Percentiles rank a stretch among this genome's conserved stretches.
Conservation (phyloP, 2,113 vertebrate species). For the Crotalus horridus region DNA sequence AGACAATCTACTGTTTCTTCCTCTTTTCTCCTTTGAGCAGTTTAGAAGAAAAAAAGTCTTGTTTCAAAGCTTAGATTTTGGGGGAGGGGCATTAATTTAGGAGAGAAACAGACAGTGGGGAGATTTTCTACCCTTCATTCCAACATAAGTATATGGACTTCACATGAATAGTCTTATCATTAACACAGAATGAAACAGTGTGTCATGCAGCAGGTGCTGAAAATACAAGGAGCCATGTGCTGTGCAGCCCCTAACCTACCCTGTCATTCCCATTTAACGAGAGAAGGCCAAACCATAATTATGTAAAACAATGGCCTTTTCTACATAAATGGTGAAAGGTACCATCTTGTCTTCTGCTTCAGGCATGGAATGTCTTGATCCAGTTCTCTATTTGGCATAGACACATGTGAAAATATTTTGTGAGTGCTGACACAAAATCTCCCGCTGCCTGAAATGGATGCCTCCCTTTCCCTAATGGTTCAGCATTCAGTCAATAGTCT, state of each 20-base stretch:
- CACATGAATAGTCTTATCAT: not conserved
- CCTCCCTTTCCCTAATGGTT: not conserved
- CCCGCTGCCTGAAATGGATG: not conserved
- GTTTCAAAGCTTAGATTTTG: not conserved
- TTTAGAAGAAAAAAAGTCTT: not conserved
- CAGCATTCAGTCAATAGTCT: not conserved
- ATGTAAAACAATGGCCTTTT: not conserved
- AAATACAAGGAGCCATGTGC: not conserved
- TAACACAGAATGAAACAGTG: not conserved
- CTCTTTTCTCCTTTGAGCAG: not conserved
- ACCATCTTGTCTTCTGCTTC: not conserved
- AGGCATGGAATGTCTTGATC: not conserved
- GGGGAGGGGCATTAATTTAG: not conserved
- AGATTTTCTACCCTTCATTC: too few species aligned
- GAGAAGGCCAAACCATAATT: not conserved
- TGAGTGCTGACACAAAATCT: not conserved
- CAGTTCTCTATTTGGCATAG: not conserved
- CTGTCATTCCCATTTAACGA: not conserved
- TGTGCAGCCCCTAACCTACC: not conserved
- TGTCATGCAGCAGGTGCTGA: not conserved
- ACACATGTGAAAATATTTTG: not conserved
- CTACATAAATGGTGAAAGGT: not conserved
- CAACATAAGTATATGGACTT: not conserved
- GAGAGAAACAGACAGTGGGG: not conserved
- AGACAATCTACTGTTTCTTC: not conserved